Conservation (phyloP, 2,797 vertebrate species). For the Carapus acus region DNA sequence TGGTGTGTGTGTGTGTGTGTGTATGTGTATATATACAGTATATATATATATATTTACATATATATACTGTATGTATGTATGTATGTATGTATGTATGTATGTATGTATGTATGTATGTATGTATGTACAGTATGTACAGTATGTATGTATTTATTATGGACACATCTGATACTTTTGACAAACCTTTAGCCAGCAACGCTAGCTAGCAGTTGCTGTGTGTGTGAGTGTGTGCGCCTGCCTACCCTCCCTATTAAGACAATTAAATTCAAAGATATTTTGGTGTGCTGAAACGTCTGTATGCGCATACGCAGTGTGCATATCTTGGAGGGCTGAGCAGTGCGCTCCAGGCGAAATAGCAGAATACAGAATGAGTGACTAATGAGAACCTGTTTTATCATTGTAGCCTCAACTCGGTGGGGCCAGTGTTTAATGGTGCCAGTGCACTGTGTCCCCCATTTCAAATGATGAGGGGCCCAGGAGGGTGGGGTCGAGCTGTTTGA, state of each 20-base stretch:
- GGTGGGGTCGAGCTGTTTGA: constrained; percentile 25
- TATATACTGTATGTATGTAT: too few relatives aligned
- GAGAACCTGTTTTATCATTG: constrained; percentile 59
- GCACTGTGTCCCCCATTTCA: constrained; percentile 41
- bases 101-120: too few relatives aligned
- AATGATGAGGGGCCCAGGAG: constrained; percentile 27
- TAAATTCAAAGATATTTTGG: constrained; percentile 35
- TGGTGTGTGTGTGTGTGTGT: too few relatives aligned
- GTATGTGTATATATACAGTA: too few relatives aligned
- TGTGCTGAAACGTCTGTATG: constrained; percentile 24
- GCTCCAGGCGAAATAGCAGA: constrained; percentile 46
- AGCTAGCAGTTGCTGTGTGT: too few relatives aligned
- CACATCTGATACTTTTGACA: too few relatives aligned
- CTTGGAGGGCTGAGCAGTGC: constrained; percentile 48
- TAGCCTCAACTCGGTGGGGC: constrained; percentile 42
- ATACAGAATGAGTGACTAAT: constrained; percentile 62
- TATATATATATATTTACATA: too few relatives aligned
- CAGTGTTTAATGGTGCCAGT: constrained; percentile 55
- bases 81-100: too few relatives aligned
- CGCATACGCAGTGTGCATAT: constrained; percentile 37
- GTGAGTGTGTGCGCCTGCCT: background rate
- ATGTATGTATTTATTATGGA: too few relatives aligned
- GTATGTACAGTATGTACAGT: too few relatives aligned
- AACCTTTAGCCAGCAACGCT: too few relatives aligned
- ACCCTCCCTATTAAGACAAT: constrained; percentile 15